A percentile compares a stretch with the other conserved stretches of the same genome.
Evolutionary conservation across 1,140 invertebrate genomes (phyloP).

Genomic region (Aleiodes sp.): DNA sequence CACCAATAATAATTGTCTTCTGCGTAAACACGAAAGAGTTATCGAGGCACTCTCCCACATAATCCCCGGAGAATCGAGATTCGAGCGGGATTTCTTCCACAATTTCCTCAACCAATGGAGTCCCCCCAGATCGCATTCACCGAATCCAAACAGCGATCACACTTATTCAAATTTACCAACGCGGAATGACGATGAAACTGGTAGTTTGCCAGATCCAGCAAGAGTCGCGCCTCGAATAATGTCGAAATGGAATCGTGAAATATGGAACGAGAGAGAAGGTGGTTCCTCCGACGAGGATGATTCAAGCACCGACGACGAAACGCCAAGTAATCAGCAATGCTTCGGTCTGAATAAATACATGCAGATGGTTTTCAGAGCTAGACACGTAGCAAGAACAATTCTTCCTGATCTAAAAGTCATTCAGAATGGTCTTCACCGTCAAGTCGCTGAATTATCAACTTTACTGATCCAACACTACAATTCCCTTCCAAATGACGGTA

Average conservation of each 20-base stretch:
- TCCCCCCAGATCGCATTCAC: not conserved
- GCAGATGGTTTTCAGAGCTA: not conserved
- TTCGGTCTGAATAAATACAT: not conserved
- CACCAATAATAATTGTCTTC: not conserved
- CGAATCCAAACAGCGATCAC: slow-evolving; percentile 44
- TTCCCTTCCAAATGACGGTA: not conserved
- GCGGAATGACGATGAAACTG: not conserved
- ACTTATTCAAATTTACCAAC: slow-evolving; percentile 50
- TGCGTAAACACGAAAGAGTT: not conserved
- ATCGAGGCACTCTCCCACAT: slow-evolving; percentile 3
- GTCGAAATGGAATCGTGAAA: not conserved
- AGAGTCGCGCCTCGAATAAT: not conserved
- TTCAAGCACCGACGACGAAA: not conserved
- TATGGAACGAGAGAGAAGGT: not conserved
- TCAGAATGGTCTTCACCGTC: not conserved
- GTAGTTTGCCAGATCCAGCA: not conserved
- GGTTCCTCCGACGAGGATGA: not conserved
- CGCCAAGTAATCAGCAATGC: not conserved
- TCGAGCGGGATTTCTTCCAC: slow-evolving; percentile 8
- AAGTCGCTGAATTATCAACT: not conserved
- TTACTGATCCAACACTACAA: not conserved
- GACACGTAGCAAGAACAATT: not conserved
- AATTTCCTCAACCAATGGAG: slow-evolving; percentile 15
- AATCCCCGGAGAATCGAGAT: slow-evolving; percentile 22
- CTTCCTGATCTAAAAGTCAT: not conserved